phyloP scores from a whole-genome alignment of 2,797 vertebrate genomes.

The Phaenicophaeus curvirostris region DNA sequence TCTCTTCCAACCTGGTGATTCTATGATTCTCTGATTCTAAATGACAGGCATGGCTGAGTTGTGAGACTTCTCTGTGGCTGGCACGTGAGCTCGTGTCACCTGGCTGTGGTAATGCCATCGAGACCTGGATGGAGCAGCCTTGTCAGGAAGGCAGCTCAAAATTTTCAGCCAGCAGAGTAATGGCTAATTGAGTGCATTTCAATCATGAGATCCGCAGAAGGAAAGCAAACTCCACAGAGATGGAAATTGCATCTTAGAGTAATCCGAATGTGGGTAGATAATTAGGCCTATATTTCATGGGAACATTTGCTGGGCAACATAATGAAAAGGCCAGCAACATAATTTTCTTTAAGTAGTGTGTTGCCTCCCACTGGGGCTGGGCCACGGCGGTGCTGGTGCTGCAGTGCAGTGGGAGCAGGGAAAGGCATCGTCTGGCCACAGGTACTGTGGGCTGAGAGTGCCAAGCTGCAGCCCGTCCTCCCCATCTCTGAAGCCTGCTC shows the following conservation, averaged over 20 bases:
- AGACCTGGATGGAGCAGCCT: background rate
- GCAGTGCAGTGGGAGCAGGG: background rate
- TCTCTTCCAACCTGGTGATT: too few species aligned
- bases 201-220: constrained; percentile 44
- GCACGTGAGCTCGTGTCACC: background rate
- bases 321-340: constrained; percentile 67
- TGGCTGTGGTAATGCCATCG: background rate
- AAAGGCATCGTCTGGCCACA: background rate
- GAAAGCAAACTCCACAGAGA: constrained; percentile 49
- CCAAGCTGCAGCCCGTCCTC: background rate
- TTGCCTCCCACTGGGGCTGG: constrained; percentile 8
- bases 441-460: background rate
- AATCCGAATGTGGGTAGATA: constrained; percentile 59
- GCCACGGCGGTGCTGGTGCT: background rate
- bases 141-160: background rate
- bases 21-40: too few species aligned
- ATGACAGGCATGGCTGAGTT: background rate
- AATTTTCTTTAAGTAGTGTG: constrained; percentile 43
- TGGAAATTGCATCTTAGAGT: constrained; percentile 56
- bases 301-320: constrained; percentile 65
- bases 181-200: constrained; percentile 66
- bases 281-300: constrained; percentile 68
- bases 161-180: constrained; percentile 34
- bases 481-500: background rate
- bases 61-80: background rate